These are phyloP conservation scores for Hypocryptadius cinnamomeus DNA, from an alignment of 2,113 vertebrate genomes.

Conservation along the genomic window DNA sequence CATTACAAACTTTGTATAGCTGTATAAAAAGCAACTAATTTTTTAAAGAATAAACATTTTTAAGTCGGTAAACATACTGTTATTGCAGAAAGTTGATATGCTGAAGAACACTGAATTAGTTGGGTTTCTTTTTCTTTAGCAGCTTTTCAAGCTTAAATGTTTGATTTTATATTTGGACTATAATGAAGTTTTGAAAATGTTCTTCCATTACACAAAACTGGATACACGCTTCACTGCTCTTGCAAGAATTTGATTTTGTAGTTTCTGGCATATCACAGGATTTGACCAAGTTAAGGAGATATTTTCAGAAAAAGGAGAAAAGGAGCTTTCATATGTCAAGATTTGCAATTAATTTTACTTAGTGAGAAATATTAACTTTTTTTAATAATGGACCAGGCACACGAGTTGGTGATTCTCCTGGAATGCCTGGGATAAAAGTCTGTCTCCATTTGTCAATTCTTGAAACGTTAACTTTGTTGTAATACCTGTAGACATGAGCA, in stretches of 20 bases:
- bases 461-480: conserved; percentile 62
- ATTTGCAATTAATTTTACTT: conserved; percentile 66
- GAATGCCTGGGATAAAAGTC: conserved; percentile 44
- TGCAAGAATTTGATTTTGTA: conserved; percentile 61
- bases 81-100: conserved; percentile 69
- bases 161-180: conserved; percentile 68
- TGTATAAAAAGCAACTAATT: conserved; percentile 84
- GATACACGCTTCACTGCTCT: conserved; percentile 51
- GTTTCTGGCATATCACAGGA: conserved; percentile 65
- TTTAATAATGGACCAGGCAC: conserved; percentile 50
- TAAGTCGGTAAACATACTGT: conserved; percentile 74
- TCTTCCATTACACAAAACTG: conserved; percentile 62
- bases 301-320: conserved; percentile 61
- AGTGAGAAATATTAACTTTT: conserved; percentile 56
- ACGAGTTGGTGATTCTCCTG: background rate
- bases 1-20: conserved; percentile 79
- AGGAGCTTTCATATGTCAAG: conserved; percentile 58
- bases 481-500: conserved; percentile 62
- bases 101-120: conserved; percentile 60
- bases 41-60: conserved; percentile 83
- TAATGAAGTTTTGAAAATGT: conserved; percentile 66
- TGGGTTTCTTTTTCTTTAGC: conserved; percentile 46
- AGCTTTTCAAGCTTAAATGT: conserved; percentile 66
- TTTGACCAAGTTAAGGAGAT: conserved; percentile 66
- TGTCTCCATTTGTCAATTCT: conserved; percentile 51